phyloP scores from a whole-genome alignment of 2,888 invertebrate species.

The Andrena camellia region DNA sequence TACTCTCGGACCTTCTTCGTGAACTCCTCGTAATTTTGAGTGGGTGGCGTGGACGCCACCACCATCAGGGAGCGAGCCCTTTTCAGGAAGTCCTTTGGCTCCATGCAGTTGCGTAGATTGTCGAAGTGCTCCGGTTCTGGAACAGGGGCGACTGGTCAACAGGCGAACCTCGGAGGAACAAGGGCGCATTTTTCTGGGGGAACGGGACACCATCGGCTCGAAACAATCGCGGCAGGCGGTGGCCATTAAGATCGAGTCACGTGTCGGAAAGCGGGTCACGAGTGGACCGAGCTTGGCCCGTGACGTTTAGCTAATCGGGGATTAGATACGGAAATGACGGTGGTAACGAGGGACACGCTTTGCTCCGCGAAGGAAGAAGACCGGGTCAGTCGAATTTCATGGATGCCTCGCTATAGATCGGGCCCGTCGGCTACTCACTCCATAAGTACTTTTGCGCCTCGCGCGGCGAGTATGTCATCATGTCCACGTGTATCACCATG shows the following conservation, averaged over 20 bases:
- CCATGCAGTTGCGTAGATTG: conserved; percentile 88
- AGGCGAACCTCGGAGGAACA: background rate
- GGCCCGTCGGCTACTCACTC: conserved; percentile 87
- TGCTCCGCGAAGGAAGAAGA: conserved; percentile 38
- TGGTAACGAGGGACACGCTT: conserved; percentile 47
- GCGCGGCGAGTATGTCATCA: conserved; percentile 92
- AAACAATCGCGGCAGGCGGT: background rate
- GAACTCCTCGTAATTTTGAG: conserved; percentile 91
- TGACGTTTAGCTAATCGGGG: conserved; percentile 44
- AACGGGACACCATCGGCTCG: background rate
- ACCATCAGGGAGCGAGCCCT: conserved; percentile 94
- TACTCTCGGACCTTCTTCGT: conserved; percentile 92
- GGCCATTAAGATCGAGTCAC: conserved; percentile 40
- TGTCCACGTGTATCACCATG: conserved; percentile 97
- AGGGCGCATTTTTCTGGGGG: background rate
- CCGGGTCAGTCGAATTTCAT: conserved; percentile 44
- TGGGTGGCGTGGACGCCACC: conserved; percentile 94
- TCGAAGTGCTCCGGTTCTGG: conserved; percentile 87
- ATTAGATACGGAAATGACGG: conserved; percentile 59
- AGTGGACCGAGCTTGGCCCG: conserved; percentile 27
- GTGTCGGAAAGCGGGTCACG: conserved; percentile 49
- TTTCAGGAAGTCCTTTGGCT: conserved; percentile 88
- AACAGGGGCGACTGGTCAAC: background rate
- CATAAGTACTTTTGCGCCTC: conserved; percentile 93
- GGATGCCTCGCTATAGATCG: background rate